phyloP scores from a whole-genome alignment of 2,888 invertebrate species.

The Philereme transversata region DNA sequence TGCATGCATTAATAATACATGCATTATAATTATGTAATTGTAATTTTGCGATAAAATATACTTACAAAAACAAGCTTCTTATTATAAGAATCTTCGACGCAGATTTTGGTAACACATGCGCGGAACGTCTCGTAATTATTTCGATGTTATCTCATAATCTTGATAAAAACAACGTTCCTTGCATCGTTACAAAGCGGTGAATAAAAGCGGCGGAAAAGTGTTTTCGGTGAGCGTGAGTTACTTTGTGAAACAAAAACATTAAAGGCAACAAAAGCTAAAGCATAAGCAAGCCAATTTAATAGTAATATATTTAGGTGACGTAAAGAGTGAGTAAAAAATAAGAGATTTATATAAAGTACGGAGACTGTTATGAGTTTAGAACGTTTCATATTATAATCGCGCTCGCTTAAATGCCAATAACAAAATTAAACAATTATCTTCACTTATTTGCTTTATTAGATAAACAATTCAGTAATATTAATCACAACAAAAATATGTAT shows the following conservation, averaged over 20 bases:
- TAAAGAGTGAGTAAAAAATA: constrained; percentile 1
- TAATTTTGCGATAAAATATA: no score
- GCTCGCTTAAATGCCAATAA: neutral
- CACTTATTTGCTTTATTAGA: constrained; percentile 2
- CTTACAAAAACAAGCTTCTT: no score
- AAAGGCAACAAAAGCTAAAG: neutral
- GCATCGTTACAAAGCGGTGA: no score
- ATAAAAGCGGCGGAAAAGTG: no score
- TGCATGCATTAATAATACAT: no score
- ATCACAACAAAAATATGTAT: constrained; percentile 1
- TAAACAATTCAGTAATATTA: constrained; percentile 5
- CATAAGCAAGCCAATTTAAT: neutral
- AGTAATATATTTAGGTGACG: neutral
- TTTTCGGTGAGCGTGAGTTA: neutral
- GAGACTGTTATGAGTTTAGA: neutral
- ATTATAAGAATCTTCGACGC: no score
- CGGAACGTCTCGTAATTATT: no score
- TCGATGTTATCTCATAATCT: no score
- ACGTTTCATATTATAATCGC: neutral
- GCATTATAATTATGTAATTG: no score
- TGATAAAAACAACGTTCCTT: no score
- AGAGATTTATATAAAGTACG: neutral
- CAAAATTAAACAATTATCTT: neutral
- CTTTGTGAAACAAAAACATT: constrained; percentile 3
- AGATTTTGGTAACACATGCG: no score